These are phyloP conservation scores for Phymorhynchus buccinoides DNA, from an alignment of 1,140 invertebrate genomes.

Conservation along the genomic window DNA sequence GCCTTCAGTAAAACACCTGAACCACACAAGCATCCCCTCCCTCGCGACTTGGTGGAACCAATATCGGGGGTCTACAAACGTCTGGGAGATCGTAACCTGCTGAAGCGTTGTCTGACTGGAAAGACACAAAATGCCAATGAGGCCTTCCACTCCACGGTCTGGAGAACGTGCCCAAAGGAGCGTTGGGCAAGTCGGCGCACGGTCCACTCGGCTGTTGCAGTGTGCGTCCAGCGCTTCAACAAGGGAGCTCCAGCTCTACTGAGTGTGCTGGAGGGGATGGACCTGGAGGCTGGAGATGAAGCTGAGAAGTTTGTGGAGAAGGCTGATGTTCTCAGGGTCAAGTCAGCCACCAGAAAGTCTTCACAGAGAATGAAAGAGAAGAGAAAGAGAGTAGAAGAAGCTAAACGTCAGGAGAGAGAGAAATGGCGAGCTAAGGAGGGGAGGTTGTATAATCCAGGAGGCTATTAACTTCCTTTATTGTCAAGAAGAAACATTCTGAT, in stretches of 20 bases:
- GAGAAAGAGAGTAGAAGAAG: background rate
- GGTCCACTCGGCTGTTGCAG: background rate
- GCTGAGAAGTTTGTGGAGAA: background rate
- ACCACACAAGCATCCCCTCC: background rate
- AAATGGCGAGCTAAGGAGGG: background rate
- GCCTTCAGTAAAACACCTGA: background rate
- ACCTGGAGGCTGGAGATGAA: background rate
- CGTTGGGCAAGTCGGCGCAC: background rate
- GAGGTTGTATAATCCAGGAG: background rate
- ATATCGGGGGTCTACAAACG: background rate
- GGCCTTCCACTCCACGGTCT: background rate
- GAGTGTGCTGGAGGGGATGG: too few species aligned
- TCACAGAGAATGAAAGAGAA: background rate
- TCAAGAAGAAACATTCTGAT: too few species aligned
- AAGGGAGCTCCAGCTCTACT: slow-evolving; percentile 4
- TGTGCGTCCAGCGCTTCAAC: slow-evolving; percentile 13
- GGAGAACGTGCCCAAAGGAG: slow-evolving; percentile 13
- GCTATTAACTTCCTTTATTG: too few species aligned
- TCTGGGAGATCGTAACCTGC: background rate
- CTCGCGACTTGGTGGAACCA: background rate
- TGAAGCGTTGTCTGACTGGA: background rate
- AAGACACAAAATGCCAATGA: slow-evolving; percentile 28
- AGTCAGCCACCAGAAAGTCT: background rate
- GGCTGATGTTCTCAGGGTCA: background rate
- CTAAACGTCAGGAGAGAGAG: background rate